These are phyloP conservation scores for Calameuta idolon DNA, from an alignment of 2,888 invertebrate species.

Conservation along the genomic window DNA sequence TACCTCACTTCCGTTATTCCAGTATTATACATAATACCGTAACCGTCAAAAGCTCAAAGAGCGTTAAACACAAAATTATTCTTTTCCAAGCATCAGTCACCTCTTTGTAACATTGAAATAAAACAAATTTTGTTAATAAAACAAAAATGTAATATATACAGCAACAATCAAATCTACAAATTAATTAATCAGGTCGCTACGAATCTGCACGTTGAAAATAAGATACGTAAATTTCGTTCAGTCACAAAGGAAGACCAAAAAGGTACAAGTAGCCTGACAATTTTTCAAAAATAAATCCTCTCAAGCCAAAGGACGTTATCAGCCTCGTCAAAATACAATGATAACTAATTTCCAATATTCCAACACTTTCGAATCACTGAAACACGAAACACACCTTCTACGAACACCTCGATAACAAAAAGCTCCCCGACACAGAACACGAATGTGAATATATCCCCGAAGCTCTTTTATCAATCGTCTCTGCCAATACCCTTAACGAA, in stretches of 20 bases:
- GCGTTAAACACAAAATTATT: neutral
- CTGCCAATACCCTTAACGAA: neutral
- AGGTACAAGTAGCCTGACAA: neutral
- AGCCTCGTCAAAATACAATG: neutral
- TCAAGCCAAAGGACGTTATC: neutral
- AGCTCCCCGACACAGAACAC: neutral
- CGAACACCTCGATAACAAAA: neutral
- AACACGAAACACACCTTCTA: neutral
- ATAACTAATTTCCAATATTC: neutral
- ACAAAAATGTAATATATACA: neutral
- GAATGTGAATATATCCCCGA: neutral
- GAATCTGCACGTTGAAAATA: neutral
- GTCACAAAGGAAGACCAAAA: neutral
- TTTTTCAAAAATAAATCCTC: neutral
- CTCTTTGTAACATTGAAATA: neutral
- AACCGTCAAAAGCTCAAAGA: neutral
- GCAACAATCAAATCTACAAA: neutral
- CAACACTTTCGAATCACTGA: neutral
- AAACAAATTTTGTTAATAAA: neutral
- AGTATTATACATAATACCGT: neutral
- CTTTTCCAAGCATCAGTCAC: neutral
- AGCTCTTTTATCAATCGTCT: neutral
- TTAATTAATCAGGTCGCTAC: neutral
- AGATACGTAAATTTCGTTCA: neutral
- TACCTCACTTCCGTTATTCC: constrained; percentile 45